A percentile compares a stretch with the other conserved stretches of the same genome.
Conservation (phyloP, 2,888 invertebrate genomes). For the Drosophila tanythrix region DNA sequence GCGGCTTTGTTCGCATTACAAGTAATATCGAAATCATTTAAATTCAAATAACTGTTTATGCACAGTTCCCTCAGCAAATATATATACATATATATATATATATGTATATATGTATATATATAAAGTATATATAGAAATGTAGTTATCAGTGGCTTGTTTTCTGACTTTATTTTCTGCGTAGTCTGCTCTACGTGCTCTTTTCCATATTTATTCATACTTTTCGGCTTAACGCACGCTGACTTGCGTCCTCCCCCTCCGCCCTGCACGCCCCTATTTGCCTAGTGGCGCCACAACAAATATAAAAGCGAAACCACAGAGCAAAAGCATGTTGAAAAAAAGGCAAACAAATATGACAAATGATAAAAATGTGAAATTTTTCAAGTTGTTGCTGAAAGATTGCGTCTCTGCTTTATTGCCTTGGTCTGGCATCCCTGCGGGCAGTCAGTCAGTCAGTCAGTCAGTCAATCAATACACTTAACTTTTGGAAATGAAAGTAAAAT, state of each 20-base stretch:
- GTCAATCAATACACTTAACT: not conserved
- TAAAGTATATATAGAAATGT: constrained; percentile 4
- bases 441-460: not conserved
- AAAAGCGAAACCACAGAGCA: not conserved
- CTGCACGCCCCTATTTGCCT: not conserved
- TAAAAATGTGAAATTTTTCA: constrained; percentile 60
- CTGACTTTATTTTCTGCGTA: constrained; percentile 62
- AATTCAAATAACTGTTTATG: constrained; percentile 43
- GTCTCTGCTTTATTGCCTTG: not conserved
- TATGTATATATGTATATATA: not conserved
- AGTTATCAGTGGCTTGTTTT: constrained; percentile 65
- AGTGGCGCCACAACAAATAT: constrained; percentile 25
- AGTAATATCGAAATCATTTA: constrained; percentile 35
- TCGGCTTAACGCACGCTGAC: constrained; percentile 64
- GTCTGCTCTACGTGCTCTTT: constrained; percentile 66
- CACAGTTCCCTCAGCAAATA: not conserved
- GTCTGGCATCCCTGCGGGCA: not conserved
- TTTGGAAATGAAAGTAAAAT: not conserved
- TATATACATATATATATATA: not conserved
- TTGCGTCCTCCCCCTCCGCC: not conserved
- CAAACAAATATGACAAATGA: constrained; percentile 60
- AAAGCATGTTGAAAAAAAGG: constrained; percentile 1
- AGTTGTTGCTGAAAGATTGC: constrained; percentile 21
- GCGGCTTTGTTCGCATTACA: not conserved
- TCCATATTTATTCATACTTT: constrained; percentile 74